Percentiles rank a stretch among this genome's conserved stretches.
phyloP scores from a whole-genome alignment of 2,797 vertebrate species.

The Echeneis naucrates region DNA sequence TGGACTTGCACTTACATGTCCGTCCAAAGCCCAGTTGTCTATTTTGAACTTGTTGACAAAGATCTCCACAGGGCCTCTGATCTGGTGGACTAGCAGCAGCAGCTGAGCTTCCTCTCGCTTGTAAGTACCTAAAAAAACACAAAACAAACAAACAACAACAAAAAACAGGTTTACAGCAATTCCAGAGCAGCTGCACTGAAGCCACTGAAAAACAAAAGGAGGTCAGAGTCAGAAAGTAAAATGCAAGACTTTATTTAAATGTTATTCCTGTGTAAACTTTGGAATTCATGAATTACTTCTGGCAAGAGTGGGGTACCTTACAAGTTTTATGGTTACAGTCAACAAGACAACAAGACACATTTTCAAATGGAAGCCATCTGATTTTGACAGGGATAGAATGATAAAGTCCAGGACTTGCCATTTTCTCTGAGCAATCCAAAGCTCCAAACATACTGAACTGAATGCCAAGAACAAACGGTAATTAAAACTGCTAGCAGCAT shows the following conservation, averaged over 20 bases:
- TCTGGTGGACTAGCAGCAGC: conserved; percentile 95
- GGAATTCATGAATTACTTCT: not conserved
- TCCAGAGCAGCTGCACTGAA: not conserved
- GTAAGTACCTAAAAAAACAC: conserved; percentile 88
- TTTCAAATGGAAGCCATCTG: not conserved
- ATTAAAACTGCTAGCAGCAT: not conserved
- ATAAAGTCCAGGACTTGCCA: not conserved
- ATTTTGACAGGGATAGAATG: not conserved
- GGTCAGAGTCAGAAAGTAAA: too few relatives aligned
- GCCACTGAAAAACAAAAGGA: too few relatives aligned
- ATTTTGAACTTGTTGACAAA: conserved; percentile 97
- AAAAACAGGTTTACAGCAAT: conserved; percentile 3
- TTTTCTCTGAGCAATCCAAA: not conserved
- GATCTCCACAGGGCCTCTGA: conserved; percentile 93
- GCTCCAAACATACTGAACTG: not conserved
- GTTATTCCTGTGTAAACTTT: not conserved
- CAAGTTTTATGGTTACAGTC: not conserved
- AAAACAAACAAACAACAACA: too few relatives aligned
- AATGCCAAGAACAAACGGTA: not conserved
- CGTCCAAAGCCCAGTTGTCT: conserved; percentile 96
- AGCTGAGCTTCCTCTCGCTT: conserved; percentile 96
- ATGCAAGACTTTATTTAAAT: not conserved
- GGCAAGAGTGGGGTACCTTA: not conserved
- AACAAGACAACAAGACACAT: not conserved
- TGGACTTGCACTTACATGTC: conserved; percentile 89